Conservation (phyloP, 2,113 vertebrate genomes). For the Anser cygnoides region DNA sequence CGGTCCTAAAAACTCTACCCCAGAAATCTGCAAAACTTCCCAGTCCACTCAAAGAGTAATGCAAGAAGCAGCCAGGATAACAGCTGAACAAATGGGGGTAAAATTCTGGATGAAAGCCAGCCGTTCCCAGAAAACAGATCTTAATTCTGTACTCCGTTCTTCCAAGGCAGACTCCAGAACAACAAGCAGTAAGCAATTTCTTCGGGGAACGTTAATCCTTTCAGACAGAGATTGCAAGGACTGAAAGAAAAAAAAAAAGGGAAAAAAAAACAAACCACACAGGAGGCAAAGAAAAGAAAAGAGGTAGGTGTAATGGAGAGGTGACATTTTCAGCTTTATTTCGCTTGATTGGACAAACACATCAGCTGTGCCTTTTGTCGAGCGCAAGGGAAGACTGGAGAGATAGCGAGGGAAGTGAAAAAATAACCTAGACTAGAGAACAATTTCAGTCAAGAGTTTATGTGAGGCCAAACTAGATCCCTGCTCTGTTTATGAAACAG, state of each 20-base stretch:
- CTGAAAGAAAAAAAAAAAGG: not conserved
- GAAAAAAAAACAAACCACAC: not conserved
- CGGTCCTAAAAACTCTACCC: not conserved
- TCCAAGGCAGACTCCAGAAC: not conserved
- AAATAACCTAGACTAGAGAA: not conserved
- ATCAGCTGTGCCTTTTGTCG: not conserved
- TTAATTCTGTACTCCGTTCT: not conserved
- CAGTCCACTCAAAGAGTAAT: not conserved
- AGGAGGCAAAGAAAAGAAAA: not conserved
- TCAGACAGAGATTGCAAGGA: not conserved
- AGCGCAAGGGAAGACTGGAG: not conserved
- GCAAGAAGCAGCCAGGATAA: not conserved
- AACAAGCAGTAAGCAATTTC: not conserved
- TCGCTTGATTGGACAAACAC: not conserved
- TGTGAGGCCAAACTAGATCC: not conserved
- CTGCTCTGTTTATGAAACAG: not conserved
- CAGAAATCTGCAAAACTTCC: not conserved
- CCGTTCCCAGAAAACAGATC: constrained; percentile 3
- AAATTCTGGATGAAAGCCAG: not conserved
- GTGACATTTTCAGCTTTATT: constrained; percentile 3
- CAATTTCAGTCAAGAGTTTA: not conserved
- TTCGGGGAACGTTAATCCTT: not conserved
- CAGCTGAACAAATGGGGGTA: not conserved
- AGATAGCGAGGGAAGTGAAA: not conserved
- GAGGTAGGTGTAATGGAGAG: not conserved